phyloP scores from a whole-genome alignment of 2,797 vertebrate species.

The Passerculus sandwichensis region DNA sequence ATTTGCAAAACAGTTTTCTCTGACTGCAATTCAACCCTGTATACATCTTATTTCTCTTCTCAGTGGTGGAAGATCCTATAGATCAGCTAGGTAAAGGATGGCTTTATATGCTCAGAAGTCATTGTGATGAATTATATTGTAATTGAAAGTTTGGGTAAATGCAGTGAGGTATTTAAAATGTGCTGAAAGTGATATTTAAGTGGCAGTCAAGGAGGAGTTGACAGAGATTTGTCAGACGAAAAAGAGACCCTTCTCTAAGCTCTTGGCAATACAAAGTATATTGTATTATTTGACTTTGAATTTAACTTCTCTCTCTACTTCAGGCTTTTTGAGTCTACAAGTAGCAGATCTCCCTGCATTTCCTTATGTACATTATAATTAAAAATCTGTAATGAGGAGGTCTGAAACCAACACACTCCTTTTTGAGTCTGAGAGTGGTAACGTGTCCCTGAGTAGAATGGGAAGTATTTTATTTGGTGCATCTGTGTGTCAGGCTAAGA shows the following conservation, averaged over 20 bases:
- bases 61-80: not conserved
- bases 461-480: not conserved
- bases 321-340: not conserved
- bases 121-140: not conserved
- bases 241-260: not conserved
- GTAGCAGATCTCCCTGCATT: not conserved
- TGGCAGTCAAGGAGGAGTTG: not conserved
- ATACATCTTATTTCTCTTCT: not conserved
- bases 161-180: not conserved
- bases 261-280: not conserved
- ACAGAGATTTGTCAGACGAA: not conserved
- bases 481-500: not conserved
- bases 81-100: not conserved
- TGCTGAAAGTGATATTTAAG: not conserved
- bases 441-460: not conserved
- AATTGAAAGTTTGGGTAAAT: not conserved
- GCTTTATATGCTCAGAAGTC: not conserved
- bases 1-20: not conserved
- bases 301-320: not conserved
- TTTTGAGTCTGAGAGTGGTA: not conserved
- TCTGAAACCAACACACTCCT: not conserved
- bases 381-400: not conserved
- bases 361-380: not conserved
- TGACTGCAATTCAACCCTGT: not conserved
- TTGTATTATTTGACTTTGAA: not conserved